Conservation (phyloP, 2,797 vertebrate genomes). For the Todus mexicanus region DNA sequence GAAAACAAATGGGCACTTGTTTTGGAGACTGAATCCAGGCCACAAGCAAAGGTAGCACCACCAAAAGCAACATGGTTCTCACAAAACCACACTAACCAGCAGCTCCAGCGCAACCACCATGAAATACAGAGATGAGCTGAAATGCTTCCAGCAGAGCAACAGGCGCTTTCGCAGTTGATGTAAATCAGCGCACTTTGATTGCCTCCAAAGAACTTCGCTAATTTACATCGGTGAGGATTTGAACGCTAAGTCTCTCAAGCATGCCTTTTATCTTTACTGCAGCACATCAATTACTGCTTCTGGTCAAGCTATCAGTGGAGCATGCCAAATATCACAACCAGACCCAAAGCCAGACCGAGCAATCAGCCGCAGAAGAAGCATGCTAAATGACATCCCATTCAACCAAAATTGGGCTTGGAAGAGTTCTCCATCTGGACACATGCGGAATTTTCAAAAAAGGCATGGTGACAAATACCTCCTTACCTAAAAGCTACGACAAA, state of each 20-base stretch:
- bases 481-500: not conserved
- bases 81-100: not conserved
- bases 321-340: not conserved
- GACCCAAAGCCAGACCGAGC: not conserved
- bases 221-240: not conserved
- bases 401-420: not conserved
- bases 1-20: not conserved
- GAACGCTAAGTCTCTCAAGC: not conserved
- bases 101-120: not conserved
- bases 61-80: not conserved
- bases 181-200: not conserved
- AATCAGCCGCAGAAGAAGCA: not conserved
- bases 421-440: not conserved
- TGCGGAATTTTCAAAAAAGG: not conserved
- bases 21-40: conserved; percentile 18
- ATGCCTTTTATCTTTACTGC: not conserved
- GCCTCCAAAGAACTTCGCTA: not conserved
- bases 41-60: not conserved
- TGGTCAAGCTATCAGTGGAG: not conserved
- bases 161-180: not conserved
- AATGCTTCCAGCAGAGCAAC: not conserved
- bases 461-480: not conserved
- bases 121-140: not conserved
- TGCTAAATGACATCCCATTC: not conserved
- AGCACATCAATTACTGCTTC: not conserved